Evolutionary conservation across 2,888 invertebrate species (phyloP).

Genomic region (Rambutsinella grinnellia): DNA sequence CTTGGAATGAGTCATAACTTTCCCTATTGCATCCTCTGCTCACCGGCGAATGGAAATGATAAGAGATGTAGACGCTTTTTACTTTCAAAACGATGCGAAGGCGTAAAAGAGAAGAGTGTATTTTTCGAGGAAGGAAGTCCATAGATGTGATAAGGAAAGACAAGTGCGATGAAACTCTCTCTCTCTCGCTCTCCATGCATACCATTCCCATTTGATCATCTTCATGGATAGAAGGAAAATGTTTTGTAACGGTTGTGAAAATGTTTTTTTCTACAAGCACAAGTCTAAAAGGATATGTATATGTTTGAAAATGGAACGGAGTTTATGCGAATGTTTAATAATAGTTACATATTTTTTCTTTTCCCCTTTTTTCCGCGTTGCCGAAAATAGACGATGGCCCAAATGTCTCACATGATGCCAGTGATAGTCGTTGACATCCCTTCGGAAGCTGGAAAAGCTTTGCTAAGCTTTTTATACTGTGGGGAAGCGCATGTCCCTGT

Average conservation of each 20-base stretch:
- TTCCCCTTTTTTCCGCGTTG: slow-evolving; percentile 55
- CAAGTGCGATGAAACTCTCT: neutral
- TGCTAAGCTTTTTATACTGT: slow-evolving; percentile 66
- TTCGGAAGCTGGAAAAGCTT: slow-evolving; percentile 67
- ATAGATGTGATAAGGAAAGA: neutral
- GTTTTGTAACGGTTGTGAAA: too few relatives aligned
- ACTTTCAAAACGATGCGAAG: neutral
- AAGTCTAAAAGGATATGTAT: too few relatives aligned
- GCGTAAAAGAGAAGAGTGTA: neutral
- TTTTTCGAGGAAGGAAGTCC: neutral
- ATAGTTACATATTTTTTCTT: slow-evolving; percentile 39
- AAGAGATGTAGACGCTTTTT: neutral
- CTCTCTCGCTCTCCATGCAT: slow-evolving; percentile 45
- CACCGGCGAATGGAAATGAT: neutral
- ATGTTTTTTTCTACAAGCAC: too few relatives aligned
- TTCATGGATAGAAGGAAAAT: slow-evolving; percentile 5
- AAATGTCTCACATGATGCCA: slow-evolving; percentile 66
- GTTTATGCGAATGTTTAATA: slow-evolving; percentile 38
- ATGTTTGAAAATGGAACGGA: neutral
- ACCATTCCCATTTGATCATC: slow-evolving; percentile 43
- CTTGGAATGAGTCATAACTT: neutral
- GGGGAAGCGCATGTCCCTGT: slow-evolving; percentile 67
- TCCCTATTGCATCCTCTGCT: neutral
- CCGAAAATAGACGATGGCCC: slow-evolving; percentile 67
- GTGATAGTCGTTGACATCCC: slow-evolving; percentile 67